Base-by-base conservation (phyloP, 2,797 vertebrate genomes). In the Hephaestus fuliginosus region DNA sequence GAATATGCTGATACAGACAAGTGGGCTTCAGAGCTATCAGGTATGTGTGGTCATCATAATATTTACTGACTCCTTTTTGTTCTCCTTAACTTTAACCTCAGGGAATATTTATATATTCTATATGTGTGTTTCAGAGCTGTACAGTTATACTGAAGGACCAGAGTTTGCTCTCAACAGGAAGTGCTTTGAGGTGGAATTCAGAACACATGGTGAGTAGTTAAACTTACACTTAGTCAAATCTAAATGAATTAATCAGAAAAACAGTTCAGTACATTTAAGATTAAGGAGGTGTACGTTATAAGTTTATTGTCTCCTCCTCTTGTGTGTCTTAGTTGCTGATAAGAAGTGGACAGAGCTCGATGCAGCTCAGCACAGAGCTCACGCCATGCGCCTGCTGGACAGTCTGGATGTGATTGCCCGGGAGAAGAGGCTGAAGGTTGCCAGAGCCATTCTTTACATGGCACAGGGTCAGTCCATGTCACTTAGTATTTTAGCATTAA, bases 101-200 rank as follows among this genome's bases (percentile, higher is more conserved):
- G 7, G 49, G 55, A 25, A 25, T n/a, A 52, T n/a, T 20, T 57
- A 13, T 51, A 6, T 70, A n/a, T 65, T 77, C 0, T 75, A 5
- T 36, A 4, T 76, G n/a, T 67, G 2, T 71, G 87, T 81, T 79
- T 28, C 89, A 99, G 98, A 99, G 91, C 95, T 99, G 10, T 99
- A 99, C 93, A 99, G 98, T 91, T 99, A 99, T 80, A 99, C 98
- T 0, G 98, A 99, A 88, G 97, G 97, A 52, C 98, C 98, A 0
- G 98, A 99, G 90, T 99, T 99, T 91, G 90, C 96, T 75, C 94
- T 98, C 58, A 99, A 99, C 87, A 95, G 97, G 56, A 99, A 97
- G 84, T 99, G 98, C 93, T 99, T 99, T 56, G 97, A 98, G 81
- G 98, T 99, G 44, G 98, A 99, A 90, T 98, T 99, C 92, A 95